phyloP scores from a whole-genome alignment of 2,797 vertebrate genomes.

The Pristis pectinata region DNA sequence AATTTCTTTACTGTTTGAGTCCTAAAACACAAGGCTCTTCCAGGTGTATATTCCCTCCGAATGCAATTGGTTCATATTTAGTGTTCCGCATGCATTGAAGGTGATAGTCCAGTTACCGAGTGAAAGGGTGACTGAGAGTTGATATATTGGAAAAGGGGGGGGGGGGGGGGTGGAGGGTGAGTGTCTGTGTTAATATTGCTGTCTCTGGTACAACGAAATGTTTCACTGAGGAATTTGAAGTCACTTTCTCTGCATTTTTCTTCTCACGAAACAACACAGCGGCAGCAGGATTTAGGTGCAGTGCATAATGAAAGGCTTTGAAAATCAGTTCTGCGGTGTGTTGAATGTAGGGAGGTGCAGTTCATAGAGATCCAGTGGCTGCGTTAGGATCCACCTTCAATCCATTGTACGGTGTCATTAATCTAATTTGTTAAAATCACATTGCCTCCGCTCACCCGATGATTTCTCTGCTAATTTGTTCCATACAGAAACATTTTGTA shows the following conservation, averaged over 20 bases:
- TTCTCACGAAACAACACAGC: background rate
- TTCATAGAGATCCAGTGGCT: background rate
- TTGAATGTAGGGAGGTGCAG: background rate
- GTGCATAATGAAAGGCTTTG: constrained; percentile 15
- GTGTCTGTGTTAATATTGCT: background rate
- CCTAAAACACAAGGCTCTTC: background rate
- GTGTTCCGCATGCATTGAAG: background rate
- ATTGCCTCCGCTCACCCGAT: constrained; percentile 11
- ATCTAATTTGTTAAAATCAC: constrained; percentile 37
- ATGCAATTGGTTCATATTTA: background rate
- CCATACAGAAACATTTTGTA: constrained; percentile 22
- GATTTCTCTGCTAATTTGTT: constrained; percentile 22
- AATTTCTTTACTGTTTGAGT: background rate
- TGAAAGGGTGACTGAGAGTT: background rate
- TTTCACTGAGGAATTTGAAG: background rate
- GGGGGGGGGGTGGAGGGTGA: background rate
- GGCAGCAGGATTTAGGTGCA: background rate
- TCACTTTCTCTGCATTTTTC: background rate
- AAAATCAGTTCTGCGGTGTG: constrained; percentile 23
- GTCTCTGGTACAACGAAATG: background rate
- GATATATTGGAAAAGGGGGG: background rate
- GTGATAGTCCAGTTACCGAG: background rate
- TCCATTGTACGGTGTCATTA: constrained; percentile 31
- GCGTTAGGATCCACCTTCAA: constrained; percentile 9
- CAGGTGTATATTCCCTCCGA: background rate